Evolutionary conservation across 2,113 vertebrate species (phyloP).

Genomic region (Callionymus lyra): DNA sequence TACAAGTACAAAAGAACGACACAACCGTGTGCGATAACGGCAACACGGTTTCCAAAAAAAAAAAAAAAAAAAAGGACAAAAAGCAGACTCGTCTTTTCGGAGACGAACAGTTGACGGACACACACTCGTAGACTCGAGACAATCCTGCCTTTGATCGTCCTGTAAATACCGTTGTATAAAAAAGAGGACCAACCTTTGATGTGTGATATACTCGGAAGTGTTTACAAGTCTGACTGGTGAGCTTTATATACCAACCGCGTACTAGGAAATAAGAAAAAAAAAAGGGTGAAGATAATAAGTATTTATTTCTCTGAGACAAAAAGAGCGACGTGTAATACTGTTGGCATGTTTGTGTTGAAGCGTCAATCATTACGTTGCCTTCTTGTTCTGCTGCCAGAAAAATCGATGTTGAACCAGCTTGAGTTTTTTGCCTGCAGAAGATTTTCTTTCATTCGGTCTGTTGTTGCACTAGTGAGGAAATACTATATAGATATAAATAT

Average conservation of each 20-base stretch:
- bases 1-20: too few relatives aligned
- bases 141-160: conserved; percentile 57
- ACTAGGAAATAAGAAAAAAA: conserved; percentile 71
- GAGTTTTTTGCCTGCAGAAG: conserved; percentile 66
- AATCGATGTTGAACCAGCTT: conserved; percentile 58
- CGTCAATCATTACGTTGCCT: conserved; percentile 74
- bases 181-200: conserved; percentile 34
- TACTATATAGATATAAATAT: conserved; percentile 3
- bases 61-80: conserved; percentile 37
- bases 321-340: conserved; percentile 61
- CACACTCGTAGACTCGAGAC: conserved; percentile 58
- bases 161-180: conserved; percentile 49
- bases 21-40: too few relatives aligned
- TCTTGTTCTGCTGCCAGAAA: conserved; percentile 66
- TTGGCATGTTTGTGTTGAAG: conserved; percentile 75
- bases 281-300: conserved; percentile 70
- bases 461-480: conserved; percentile 64
- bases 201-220: conserved; percentile 40
- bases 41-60: too few relatives aligned
- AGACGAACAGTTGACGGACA: conserved; percentile 6
- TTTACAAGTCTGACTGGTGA: conserved; percentile 52
- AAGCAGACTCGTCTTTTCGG: too few relatives aligned
- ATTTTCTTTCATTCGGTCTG: conserved; percentile 53
- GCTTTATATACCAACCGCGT: conserved; percentile 63
- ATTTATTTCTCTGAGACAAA: conserved; percentile 72